These are phyloP conservation scores for Trilocha varians DNA, from an alignment of 2,888 invertebrate species.

Conservation along the genomic window DNA sequence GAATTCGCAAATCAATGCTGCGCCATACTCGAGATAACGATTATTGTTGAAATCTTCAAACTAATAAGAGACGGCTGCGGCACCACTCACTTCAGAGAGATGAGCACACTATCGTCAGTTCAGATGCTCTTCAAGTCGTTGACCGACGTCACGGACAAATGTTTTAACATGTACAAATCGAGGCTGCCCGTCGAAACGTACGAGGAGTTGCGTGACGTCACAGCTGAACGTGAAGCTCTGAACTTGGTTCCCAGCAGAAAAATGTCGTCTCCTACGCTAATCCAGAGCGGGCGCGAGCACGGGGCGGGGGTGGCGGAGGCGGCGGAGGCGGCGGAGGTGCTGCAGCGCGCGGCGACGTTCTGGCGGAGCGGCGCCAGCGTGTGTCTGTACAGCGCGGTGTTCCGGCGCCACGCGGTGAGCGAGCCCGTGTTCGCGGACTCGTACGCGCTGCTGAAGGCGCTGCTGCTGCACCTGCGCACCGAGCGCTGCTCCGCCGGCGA, in stretches of 20 bases:
- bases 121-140: slow-evolving; percentile 59
- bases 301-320: slow-evolving; percentile 26
- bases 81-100: slow-evolving; percentile 41
- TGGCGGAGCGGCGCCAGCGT: slow-evolving; percentile 68
- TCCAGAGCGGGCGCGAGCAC: slow-evolving; percentile 18
- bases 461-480: slow-evolving; percentile 37
- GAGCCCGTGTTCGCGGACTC: slow-evolving; percentile 48
- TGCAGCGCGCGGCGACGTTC: slow-evolving; percentile 59
- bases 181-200: slow-evolving; percentile 42
- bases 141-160: slow-evolving; percentile 45
- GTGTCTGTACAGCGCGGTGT: slow-evolving; percentile 71
- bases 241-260: slow-evolving; percentile 19
- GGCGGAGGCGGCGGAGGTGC: slow-evolving; percentile 40
- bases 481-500: slow-evolving; percentile 27
- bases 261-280: slow-evolving; percentile 25
- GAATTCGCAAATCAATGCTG: slow-evolving; percentile 75
- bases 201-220: slow-evolving; percentile 40
- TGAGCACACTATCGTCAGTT: slow-evolving; percentile 50
- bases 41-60: slow-evolving; percentile 73
- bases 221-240: slow-evolving; percentile 33
- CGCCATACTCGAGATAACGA: slow-evolving; percentile 73
- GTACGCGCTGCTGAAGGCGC: slow-evolving; percentile 47
- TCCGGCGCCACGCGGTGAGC: slow-evolving; percentile 53
- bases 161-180: slow-evolving; percentile 43
- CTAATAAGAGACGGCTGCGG: slow-evolving; percentile 45